Conservation (phyloP, 30 jellyfish, hydroid and myxozoan genomes). For the Rhopilema esculentum region DNA sequence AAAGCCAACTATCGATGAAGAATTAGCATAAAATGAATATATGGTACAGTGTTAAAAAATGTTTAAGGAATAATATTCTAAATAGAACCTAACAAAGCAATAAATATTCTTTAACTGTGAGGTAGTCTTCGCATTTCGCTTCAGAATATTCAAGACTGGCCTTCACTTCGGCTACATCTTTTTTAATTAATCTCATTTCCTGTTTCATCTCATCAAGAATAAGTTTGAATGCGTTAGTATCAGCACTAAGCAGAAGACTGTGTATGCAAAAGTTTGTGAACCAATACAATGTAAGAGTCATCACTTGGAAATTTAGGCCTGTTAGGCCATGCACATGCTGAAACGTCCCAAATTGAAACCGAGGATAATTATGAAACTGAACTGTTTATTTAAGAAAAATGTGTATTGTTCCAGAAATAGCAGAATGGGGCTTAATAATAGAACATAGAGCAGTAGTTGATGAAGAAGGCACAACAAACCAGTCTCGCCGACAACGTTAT, state of each 20-base stretch:
- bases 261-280: no score
- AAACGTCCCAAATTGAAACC: conserved; percentile 31
- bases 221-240: conserved; percentile 28
- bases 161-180: conserved; percentile 64
- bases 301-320: conserved; percentile 53
- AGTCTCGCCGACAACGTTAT: no score
- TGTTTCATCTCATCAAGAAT: conserved; percentile 64
- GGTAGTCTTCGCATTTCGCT: conserved; percentile 67
- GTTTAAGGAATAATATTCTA: no score
- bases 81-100: no score
- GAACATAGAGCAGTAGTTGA: no score
- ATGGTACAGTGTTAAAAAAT: no score
- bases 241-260: conserved; percentile 28
- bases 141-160: conserved; percentile 58
- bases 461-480: no score
- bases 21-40: no score
- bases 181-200: conserved; percentile 62
- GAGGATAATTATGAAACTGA: conserved; percentile 35
- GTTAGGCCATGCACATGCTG: conserved; percentile 48
- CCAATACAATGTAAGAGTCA: no score
- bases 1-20: no score
- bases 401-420: conserved; percentile 25
- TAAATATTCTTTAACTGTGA: no score
- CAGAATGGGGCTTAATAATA: no score
- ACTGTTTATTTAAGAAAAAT: conserved; percentile 39